A percentile compares a stretch with the other conserved stretches of the same genome.
These are phyloP conservation scores for Coptotermes formosanus DNA, from an alignment of 1,140 invertebrate genomes.

Conservation along the genomic window DNA sequence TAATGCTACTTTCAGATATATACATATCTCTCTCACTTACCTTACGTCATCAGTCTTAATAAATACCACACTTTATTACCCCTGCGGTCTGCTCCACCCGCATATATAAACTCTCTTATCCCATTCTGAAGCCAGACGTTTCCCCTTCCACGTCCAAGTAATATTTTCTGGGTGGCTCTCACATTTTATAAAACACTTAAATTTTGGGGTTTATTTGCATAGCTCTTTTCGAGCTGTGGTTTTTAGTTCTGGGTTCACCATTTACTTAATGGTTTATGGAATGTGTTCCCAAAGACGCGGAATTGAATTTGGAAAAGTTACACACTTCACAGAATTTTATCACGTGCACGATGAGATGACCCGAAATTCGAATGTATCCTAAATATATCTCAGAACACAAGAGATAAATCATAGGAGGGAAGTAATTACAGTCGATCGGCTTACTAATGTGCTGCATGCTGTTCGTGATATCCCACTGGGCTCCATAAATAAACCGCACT, in stretches of 20 bases:
- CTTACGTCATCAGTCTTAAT: neutral
- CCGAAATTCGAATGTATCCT: too few relatives aligned
- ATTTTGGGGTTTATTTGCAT: neutral
- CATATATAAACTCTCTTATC: neutral
- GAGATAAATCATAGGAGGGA: too few relatives aligned
- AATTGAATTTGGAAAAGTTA: neutral
- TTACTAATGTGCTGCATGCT: too few relatives aligned
- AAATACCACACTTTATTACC: neutral
- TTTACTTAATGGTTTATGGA: neutral
- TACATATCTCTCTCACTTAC: neutral
- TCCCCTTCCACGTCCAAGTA: neutral
- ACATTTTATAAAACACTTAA: neutral
- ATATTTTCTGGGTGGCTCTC: neutral
- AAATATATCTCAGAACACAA: too few relatives aligned
- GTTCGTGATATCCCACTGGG: too few relatives aligned
- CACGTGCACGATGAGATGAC: too few relatives aligned
- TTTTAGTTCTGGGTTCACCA: neutral
- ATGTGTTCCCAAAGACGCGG: neutral
- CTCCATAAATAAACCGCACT: too few relatives aligned
- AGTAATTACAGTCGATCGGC: too few relatives aligned
- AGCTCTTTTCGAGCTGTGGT: neutral
- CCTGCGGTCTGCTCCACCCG: neutral
- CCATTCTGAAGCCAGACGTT: neutral
- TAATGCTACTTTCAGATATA: neutral
- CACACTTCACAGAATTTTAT: too few relatives aligned